phyloP scores from a whole-genome alignment of 2,888 invertebrate species.

The Argyra leucocephala region DNA sequence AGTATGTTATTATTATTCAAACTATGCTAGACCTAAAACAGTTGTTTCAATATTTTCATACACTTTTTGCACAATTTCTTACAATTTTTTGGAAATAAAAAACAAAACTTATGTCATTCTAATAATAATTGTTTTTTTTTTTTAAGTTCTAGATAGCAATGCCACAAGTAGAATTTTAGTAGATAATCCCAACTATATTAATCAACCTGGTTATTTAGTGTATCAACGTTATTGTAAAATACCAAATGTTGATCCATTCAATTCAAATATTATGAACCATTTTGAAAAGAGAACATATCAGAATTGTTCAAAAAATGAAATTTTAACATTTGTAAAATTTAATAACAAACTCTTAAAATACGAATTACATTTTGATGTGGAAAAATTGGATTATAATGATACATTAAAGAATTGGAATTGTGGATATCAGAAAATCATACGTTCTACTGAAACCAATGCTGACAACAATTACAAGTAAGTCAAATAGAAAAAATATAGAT shows the following conservation, averaged over 20 bases:
- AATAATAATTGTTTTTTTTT: too few relatives aligned
- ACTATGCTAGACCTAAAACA: too few relatives aligned
- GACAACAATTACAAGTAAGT: slow-evolving; percentile 33
- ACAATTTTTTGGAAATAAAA: too few relatives aligned
- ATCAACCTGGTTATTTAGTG: slow-evolving; percentile 38
- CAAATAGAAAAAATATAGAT: neutral
- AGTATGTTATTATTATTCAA: too few relatives aligned
- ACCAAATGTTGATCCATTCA: slow-evolving; percentile 52
- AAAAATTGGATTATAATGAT: slow-evolving; percentile 28
- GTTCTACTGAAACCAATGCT: slow-evolving; percentile 29
- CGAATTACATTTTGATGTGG: slow-evolving; percentile 31
- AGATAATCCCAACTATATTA: too few relatives aligned
- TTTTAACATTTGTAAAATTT: slow-evolving; percentile 35
- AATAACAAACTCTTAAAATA: slow-evolving; percentile 30
- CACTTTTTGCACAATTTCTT: too few relatives aligned
- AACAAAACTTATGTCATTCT: too few relatives aligned
- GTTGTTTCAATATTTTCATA: too few relatives aligned
- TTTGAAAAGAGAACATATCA: slow-evolving; percentile 48
- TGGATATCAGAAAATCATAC: slow-evolving; percentile 37
- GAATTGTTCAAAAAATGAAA: slow-evolving; percentile 43
- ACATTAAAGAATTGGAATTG: slow-evolving; percentile 29
- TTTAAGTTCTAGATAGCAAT: too few relatives aligned
- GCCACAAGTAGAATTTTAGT: too few relatives aligned
- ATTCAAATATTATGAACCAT: slow-evolving; percentile 46
- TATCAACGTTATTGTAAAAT: slow-evolving; percentile 55